These are phyloP conservation scores for Torymus aiolomorphi DNA, from an alignment of 2,888 invertebrate species.

Conservation along the genomic window DNA sequence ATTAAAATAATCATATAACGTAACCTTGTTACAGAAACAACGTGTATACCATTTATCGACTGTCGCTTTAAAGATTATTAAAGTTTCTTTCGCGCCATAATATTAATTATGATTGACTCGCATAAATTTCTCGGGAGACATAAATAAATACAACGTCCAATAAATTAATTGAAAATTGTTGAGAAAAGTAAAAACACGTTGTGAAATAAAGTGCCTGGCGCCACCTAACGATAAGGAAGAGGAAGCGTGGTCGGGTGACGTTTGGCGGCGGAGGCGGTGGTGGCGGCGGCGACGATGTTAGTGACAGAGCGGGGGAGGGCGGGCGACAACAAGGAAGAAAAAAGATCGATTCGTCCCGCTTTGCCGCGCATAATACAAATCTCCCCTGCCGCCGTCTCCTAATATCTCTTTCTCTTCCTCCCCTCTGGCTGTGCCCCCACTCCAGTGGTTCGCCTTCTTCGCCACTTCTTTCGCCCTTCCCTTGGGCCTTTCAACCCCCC, in stretches of 20 bases:
- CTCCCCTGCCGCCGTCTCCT: constrained; percentile 32
- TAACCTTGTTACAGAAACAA: background rate
- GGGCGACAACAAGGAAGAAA: constrained; percentile 44
- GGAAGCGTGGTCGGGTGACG: constrained; percentile 58
- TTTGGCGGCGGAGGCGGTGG: background rate
- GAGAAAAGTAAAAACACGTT: background rate
- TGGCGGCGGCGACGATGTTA: background rate
- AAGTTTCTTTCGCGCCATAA: no score
- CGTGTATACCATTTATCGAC: no score
- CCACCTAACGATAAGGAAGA: constrained; percentile 65
- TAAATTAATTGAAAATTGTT: constrained; percentile 3
- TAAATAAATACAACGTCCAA: background rate
- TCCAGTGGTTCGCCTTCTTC: background rate
- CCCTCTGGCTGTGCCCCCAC: background rate
- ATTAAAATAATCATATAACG: background rate
- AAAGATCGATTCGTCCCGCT: constrained; percentile 65
- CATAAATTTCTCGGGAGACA: no score
- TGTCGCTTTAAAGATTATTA: no score
- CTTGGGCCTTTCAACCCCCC: background rate
- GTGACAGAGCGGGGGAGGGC: constrained; percentile 40
- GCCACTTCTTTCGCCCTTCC: constrained; percentile 16
- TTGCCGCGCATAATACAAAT: constrained; percentile 36
- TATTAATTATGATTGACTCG: no score
- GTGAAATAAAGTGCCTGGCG: constrained; percentile 60
- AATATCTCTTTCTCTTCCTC: constrained; percentile 40